Evolutionary conservation across 2,888 invertebrate genomes (phyloP).

Genomic region (Keiferia lycopersicella): DNA sequence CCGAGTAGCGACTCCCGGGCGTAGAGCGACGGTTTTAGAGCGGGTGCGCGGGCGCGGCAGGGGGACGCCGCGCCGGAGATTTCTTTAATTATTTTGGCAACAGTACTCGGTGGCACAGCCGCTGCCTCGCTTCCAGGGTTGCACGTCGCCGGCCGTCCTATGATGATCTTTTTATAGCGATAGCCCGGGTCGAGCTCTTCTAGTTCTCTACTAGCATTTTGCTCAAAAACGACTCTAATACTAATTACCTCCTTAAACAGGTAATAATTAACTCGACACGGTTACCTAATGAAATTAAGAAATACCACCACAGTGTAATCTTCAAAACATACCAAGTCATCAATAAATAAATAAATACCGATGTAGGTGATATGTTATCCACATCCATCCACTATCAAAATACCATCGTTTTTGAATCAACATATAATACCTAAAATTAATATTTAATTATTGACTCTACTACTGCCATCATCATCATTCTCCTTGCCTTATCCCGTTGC

Average conservation of each 20-base stretch:
- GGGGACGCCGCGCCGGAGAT: conserved; percentile 83
- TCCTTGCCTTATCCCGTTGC: too few relatives aligned
- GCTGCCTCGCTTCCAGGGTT: conserved; percentile 81
- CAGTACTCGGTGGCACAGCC: conserved; percentile 81
- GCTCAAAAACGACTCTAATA: neutral
- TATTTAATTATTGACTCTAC: too few relatives aligned
- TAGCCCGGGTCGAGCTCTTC: conserved; percentile 73
- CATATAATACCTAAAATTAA: too few relatives aligned
- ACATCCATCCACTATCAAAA: too few relatives aligned
- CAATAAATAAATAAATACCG: too few relatives aligned
- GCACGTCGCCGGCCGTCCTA: conserved; percentile 77
- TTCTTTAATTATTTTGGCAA: conserved; percentile 91
- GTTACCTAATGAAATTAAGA: neutral
- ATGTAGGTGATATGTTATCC: too few relatives aligned
- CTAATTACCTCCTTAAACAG: neutral
- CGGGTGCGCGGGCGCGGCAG: conserved; percentile 83
- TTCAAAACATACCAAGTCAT: too few relatives aligned
- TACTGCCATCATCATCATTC: too few relatives aligned
- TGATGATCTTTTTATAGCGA: conserved; percentile 81
- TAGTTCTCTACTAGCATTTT: conserved; percentile 4
- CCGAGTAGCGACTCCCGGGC: conserved; percentile 81
- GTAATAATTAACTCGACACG: neutral
- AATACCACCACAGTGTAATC: too few relatives aligned
- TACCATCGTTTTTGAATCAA: too few relatives aligned
- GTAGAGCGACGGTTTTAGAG: conserved; percentile 81